Percentiles rank a stretch among this genome's conserved stretches.
phyloP scores from a whole-genome alignment of 2,888 invertebrate species.

The Villa cingulata region DNA sequence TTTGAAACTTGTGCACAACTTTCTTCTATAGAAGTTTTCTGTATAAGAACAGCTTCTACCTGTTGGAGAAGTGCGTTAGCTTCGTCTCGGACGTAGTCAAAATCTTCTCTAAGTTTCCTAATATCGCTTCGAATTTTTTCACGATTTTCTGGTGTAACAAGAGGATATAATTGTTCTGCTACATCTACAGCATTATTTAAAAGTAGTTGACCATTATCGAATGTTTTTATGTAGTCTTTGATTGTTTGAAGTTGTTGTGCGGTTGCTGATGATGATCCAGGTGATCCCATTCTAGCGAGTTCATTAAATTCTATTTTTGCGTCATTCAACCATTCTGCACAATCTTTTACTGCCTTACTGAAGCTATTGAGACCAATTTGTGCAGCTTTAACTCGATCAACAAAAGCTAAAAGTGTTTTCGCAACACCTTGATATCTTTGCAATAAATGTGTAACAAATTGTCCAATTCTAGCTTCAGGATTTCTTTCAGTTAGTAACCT shows the following conservation, averaged over 20 bases:
- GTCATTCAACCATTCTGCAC: slow-evolving; percentile 65
- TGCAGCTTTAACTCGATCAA: slow-evolving; percentile 58
- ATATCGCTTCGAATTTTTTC: slow-evolving; percentile 73
- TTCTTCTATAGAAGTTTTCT: slow-evolving; percentile 86
- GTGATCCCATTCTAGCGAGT: slow-evolving; percentile 58
- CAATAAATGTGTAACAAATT: slow-evolving; percentile 64
- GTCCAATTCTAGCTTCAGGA: slow-evolving; percentile 70
- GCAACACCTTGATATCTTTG: slow-evolving; percentile 60
- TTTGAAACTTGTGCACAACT: slow-evolving; percentile 75
- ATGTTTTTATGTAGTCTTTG: slow-evolving; percentile 42
- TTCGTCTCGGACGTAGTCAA: slow-evolving; percentile 73
- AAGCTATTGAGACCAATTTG: slow-evolving; percentile 52
- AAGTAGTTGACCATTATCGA: slow-evolving; percentile 65
- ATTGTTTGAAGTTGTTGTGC: slow-evolving; percentile 63
- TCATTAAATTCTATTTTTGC: slow-evolving; percentile 61
- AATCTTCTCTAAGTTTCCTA: slow-evolving; percentile 62
- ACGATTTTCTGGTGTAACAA: slow-evolving; percentile 74
- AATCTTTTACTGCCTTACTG: slow-evolving; percentile 53
- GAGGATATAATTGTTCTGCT: slow-evolving; percentile 77
- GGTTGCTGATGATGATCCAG: slow-evolving; percentile 53
- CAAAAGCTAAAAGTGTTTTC: slow-evolving; percentile 55
- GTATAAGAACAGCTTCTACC: slow-evolving; percentile 77
- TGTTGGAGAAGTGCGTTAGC: slow-evolving; percentile 74
- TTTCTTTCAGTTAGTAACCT: slow-evolving; percentile 59
- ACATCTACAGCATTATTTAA: slow-evolving; percentile 69